Evolutionary conservation across 2,888 invertebrate species (phyloP), one percentile per base, ranked within the genome.

Genomic region (Erebia epiphron): DNA sequence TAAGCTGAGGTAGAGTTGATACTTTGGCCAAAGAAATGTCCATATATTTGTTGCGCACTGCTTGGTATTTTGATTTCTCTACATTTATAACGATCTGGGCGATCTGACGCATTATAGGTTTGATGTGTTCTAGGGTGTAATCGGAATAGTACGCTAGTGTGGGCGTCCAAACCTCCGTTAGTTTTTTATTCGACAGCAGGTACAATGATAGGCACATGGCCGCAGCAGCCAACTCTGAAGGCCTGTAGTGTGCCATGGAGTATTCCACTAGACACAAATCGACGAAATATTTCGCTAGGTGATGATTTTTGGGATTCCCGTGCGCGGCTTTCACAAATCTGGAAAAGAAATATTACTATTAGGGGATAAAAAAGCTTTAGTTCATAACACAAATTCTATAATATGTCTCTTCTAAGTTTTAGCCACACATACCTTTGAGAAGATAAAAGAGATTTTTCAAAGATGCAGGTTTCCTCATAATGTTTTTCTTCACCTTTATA

Each of bases 211-310:
- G 93, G 84, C 96, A 97, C 69, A 97, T 94, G 9, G 98, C 96
- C 5, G 97, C 96, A 10, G 97, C 97, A 57, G 98, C 97, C 70
- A 98, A 94, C 78, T 97, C 94, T 0, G 99, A 99, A 0, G 99
- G 98, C 72, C 94, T 94, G 80, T 96, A 94, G 80, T 96, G 95
- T 21, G 96, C 95, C 94, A 98, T 94, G 14, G 95, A 93, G 83
- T 98, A 98, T 72, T 98, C 97, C 9, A 98, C 88, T 60, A 98
- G 91, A 68, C 96, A 94, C 73, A 98, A 92, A 86, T 99, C 99
- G 81, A 98, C 94, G 71, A 99, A 95, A 86, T 98, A 99, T 90
- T 99, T 99, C 14, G 98, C 97, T 87, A 98, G 92, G 68, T 96
- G 95, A 83, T 98, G 98, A 78, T 95, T 95, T 80, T 89, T 88